Base-by-base conservation (phyloP, 2,797 vertebrate genomes). In the Channa striata region DNA sequence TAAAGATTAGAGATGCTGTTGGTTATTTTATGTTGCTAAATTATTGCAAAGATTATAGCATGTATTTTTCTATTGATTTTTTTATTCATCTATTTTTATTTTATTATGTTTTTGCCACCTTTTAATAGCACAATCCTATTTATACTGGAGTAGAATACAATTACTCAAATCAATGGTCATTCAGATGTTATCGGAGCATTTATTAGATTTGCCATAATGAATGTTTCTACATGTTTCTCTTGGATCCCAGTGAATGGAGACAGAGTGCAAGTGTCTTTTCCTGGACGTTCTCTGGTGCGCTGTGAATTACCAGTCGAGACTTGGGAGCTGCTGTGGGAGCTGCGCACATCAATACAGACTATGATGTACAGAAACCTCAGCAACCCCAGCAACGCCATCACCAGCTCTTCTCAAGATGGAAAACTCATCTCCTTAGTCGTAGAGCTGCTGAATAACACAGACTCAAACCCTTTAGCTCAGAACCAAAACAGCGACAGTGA, bases 351-450 rank as follows among this genome's bases (percentile, higher is more conserved):
- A 5, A 89, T 99, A 25, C 95, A 95, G 88, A 93, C 94, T 69
- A 97, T 99, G 97, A 86, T 98, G 66, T 91, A 96, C 82, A 94
- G 94, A 33, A 96, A 95, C 79, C 94, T 99, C 89, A 90, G 75
- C 88, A 71, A 87, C 87, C 9, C 91, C 72, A 0, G 81, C 81
- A 73, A 91, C 81, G 76, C 79, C 0, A 17, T 36, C 21, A 77
- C 60, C 81, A 91, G 77, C 89, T 86, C 82, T 0, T 13, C 46
- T 37, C 95, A 97, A 79, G 95, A 99, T 8, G 89, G 93, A 66
- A 85, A 95, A 69, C 96, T 99, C 67, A 89, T 98, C 17, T 92
- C 93, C 14, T 90, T 98, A 81, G 87, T 99, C 12, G 95, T 96
- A 11, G 93, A 97, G 67, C 94, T 99, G 70, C 94, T 99, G 59